Percentiles rank a stretch among this genome's conserved stretches.
phyloP scores from a whole-genome alignment of 2,888 invertebrate genomes.

The Muschampia plurimacula region DNA sequence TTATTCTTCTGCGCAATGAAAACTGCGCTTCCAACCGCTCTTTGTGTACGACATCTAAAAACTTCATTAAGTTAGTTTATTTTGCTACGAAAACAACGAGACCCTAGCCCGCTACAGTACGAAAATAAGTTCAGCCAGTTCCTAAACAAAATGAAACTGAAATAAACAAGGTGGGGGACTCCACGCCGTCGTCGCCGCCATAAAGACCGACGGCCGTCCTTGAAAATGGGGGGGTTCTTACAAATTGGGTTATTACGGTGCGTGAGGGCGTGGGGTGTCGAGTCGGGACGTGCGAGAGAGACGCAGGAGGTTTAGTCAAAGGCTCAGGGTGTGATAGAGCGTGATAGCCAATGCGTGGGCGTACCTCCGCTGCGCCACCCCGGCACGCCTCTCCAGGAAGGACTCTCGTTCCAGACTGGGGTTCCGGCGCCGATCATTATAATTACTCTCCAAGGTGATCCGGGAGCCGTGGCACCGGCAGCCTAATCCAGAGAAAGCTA shows the following conservation, averaged over 20 bases:
- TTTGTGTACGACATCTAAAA: slow-evolving; percentile 52
- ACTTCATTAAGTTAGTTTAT: slow-evolving; percentile 52
- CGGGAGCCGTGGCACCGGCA: slow-evolving; percentile 75
- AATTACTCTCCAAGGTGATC: slow-evolving; percentile 85
- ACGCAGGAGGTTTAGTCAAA: slow-evolving; percentile 49
- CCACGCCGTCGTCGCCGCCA: slow-evolving; percentile 85
- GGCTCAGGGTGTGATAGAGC: slow-evolving; percentile 52
- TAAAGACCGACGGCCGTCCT: slow-evolving; percentile 86
- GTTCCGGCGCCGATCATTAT: slow-evolving; percentile 84
- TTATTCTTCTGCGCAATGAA: slow-evolving; percentile 36
- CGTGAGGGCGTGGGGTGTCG: slow-evolving; percentile 76
- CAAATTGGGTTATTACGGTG: slow-evolving; percentile 86
- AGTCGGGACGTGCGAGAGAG: slow-evolving; percentile 69
- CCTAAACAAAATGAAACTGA: slow-evolving; percentile 85
- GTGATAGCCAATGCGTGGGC: slow-evolving; percentile 73
- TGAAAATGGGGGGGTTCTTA: slow-evolving; percentile 85
- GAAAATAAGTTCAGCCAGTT: slow-evolving; percentile 82
- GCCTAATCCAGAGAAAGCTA: slow-evolving; percentile 72
- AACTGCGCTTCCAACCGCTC: background rate
- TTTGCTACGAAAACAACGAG: slow-evolving; percentile 63
- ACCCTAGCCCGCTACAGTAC: slow-evolving; percentile 72
- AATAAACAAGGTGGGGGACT: slow-evolving; percentile 86
- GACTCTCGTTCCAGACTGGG: slow-evolving; percentile 78
- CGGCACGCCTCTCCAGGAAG: slow-evolving; percentile 83
- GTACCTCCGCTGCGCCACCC: slow-evolving; percentile 79